Conservation (phyloP, 2,797 vertebrate species). For the Anguilla marmorata region DNA sequence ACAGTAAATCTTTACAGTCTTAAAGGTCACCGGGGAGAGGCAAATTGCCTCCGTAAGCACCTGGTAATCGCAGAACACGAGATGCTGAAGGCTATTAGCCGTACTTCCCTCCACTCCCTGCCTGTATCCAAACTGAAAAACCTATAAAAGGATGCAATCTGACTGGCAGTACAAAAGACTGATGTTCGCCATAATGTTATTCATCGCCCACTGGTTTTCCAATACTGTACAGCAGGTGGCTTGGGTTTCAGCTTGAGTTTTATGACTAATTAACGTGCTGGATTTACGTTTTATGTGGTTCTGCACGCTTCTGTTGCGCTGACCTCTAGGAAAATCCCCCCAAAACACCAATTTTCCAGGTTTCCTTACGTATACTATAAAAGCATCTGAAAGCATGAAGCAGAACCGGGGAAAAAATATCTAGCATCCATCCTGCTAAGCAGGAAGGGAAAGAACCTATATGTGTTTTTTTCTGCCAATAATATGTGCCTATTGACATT, state of each 20-base stretch:
- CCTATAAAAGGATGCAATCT: neutral
- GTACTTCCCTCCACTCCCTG: neutral
- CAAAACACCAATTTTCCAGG: neutral
- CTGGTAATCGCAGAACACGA: neutral
- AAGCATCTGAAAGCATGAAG: neutral
- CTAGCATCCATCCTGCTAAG: neutral
- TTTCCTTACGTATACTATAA: neutral
- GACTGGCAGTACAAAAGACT: neutral
- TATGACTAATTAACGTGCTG: neutral
- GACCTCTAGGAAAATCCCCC: neutral
- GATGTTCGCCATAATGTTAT: neutral
- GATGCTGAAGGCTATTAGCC: neutral
- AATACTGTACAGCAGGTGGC: neutral
- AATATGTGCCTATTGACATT: no score
- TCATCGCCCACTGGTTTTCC: neutral
- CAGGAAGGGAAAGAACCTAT: neutral
- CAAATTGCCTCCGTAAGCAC: conserved; percentile 2
- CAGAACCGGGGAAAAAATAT: neutral
- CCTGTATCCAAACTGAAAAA: neutral
- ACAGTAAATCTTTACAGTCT: conserved; percentile 5
- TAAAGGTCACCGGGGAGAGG: conserved; percentile 5
- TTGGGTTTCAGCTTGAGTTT: neutral
- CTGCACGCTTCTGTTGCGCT: neutral
- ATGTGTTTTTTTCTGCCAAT: neutral
- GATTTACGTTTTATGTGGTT: neutral